phyloP scores from a whole-genome alignment of 2,797 vertebrate species.

The Macrochelys suwanniensis region DNA sequence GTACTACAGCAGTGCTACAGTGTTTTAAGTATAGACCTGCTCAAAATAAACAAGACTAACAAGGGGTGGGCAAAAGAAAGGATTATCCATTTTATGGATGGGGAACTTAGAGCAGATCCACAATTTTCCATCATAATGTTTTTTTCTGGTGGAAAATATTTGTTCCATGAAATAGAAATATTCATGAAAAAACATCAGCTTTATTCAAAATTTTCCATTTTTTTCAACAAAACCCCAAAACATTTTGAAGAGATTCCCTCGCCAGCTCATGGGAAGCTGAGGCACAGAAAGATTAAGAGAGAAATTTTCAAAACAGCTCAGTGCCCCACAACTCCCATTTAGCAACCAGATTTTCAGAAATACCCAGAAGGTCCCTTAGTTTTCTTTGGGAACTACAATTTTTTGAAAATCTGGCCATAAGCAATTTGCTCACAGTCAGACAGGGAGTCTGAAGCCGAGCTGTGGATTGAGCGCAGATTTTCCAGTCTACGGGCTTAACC shows the following conservation, averaged over 20 bases:
- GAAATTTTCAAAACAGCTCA: rapidly evolving
- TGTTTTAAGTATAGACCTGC: not conserved
- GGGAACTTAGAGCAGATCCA: not conserved
- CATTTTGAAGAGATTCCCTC: not conserved
- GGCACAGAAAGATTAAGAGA: not conserved
- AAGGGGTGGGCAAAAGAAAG: not conserved
- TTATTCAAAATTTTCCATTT: rapidly evolving
- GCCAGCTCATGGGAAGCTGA: rapidly evolving
- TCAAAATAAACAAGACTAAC: not conserved
- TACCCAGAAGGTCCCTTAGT: rapidly evolving
- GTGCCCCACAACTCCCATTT: rapidly evolving
- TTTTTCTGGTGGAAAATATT: not conserved
- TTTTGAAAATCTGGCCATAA: not conserved
- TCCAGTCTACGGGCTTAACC: rapidly evolving
- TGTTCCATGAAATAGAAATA: not conserved
- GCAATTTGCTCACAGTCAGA: not conserved
- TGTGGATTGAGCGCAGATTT: not conserved
- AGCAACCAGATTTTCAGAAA: rapidly evolving
- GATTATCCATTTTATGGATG: rapidly evolving
- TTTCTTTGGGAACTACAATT: not conserved
- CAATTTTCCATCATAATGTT: not conserved
- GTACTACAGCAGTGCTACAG: not conserved
- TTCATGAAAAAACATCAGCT: not conserved
- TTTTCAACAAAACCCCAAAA: not conserved
- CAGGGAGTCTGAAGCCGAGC: rapidly evolving